A percentile compares a stretch with the other conserved stretches of the same genome.
These are phyloP conservation scores for Plestiodon gilberti DNA, from an alignment of 2,113 vertebrate genomes.

Conservation along the genomic window DNA sequence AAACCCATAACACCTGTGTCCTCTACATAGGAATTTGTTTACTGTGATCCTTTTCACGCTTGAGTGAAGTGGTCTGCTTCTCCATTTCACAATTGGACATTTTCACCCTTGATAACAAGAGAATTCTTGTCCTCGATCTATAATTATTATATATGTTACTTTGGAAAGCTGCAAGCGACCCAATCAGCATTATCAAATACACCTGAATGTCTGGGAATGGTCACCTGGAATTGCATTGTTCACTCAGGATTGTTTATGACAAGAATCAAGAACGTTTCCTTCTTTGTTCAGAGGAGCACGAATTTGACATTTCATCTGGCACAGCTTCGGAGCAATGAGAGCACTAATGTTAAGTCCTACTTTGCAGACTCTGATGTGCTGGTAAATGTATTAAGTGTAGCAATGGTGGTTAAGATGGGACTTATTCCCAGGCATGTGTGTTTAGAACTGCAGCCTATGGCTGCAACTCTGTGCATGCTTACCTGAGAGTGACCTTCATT, in stretches of 20 bases:
- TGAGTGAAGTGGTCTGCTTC: constrained; percentile 6
- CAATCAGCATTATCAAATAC: background rate
- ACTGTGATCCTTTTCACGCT: background rate
- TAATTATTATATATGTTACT: background rate
- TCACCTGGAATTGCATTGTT: constrained; percentile 6
- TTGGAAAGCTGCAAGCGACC: background rate
- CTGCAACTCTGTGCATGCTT: too few species aligned
- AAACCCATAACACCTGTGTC: too few species aligned
- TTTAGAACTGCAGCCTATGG: too few species aligned
- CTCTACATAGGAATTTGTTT: too few species aligned
- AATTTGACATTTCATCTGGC: constrained; percentile 24
- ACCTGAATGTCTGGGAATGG: background rate
- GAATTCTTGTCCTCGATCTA: background rate
- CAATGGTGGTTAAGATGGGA: background rate
- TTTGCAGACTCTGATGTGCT: accelerated
- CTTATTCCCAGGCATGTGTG: too few species aligned
- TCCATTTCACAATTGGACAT: background rate
- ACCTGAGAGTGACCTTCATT: too few species aligned
- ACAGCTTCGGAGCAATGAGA: background rate
- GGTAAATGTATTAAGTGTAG: background rate
- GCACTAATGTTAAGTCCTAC: background rate
- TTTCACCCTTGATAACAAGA: background rate
- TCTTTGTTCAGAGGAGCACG: background rate
- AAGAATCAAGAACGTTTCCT: background rate
- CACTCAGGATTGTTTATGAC: background rate